phyloP scores from a whole-genome alignment of 1,140 invertebrate genomes.

The Caenorhabditis briggsae region DNA sequence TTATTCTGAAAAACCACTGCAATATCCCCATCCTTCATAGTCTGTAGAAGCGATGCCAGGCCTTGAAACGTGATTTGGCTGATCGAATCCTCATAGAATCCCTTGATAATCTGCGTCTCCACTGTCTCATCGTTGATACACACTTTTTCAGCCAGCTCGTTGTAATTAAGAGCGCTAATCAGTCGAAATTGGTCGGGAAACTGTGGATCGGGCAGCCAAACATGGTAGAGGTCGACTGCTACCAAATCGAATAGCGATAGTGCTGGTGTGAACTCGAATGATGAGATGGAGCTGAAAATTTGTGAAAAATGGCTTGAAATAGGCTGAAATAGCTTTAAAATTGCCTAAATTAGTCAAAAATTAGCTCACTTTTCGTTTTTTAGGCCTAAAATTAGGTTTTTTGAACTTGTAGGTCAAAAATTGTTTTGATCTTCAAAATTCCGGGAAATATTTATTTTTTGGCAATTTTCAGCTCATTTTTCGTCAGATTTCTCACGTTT shows the following conservation, averaged over 20 bases:
- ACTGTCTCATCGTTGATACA: not conserved
- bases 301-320: not conserved
- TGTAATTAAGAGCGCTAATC: slow-evolving; percentile 17
- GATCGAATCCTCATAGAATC: not conserved
- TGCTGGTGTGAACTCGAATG: slow-evolving; percentile 12
- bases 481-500: not conserved
- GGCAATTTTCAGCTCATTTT: not conserved
- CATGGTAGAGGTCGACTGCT: not conserved
- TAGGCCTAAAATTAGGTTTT: not conserved
- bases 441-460: too few relatives aligned
- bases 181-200: not conserved
- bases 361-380: not conserved
- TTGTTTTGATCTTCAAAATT: too few relatives aligned
- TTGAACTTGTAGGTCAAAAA: too few relatives aligned
- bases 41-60: not conserved
- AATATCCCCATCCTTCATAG: slow-evolving; percentile 28
- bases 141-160: not conserved
- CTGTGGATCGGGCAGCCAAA: slow-evolving; percentile 37
- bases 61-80: slow-evolving; percentile 33
- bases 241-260: slow-evolving; percentile 39
- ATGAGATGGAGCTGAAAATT: not conserved
- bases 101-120: not conserved
- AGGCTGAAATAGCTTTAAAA: not conserved
- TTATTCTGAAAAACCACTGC: slow-evolving; percentile 39
- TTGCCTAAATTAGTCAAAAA: not conserved